phyloP scores from a whole-genome alignment of 2,113 vertebrate genomes.

The Archilochus colubris region DNA sequence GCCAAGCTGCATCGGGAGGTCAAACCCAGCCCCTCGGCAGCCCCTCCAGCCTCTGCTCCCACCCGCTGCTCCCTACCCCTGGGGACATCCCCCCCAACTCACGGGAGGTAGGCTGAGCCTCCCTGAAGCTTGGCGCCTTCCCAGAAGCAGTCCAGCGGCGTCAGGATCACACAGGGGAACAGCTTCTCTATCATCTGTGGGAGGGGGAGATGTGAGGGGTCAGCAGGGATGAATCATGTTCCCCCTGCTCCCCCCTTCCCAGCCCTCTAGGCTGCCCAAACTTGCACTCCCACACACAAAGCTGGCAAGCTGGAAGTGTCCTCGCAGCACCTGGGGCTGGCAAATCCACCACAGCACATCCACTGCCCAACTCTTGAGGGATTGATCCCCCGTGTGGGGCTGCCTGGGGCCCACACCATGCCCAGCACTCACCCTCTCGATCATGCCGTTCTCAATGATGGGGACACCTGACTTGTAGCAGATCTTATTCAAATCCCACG shows the following conservation, averaged over 20 bases:
- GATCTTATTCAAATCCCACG: slow-evolving; percentile 99
- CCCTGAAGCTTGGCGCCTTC: slow-evolving; percentile 97
- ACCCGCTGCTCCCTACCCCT: accelerated
- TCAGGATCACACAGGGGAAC: slow-evolving; percentile 98
- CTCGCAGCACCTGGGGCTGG: background rate
- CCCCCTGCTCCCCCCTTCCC: accelerated
- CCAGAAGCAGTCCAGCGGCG: slow-evolving; percentile 98
- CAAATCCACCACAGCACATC: background rate
- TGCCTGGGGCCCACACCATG: accelerated
- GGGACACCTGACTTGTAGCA: slow-evolving; percentile 98
- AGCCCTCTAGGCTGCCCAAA: background rate
- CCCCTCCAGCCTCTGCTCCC: background rate
- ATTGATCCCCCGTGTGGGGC: accelerated
- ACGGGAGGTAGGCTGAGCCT: slow-evolving; percentile 98
- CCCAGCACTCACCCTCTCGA: slow-evolving; percentile 88
- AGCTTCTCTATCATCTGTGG: slow-evolving; percentile 98
- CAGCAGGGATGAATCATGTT: background rate
- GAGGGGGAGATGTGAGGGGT: background rate
- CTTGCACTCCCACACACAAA: accelerated
- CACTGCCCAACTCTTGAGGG: background rate
- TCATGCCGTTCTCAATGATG: slow-evolving; percentile 98
- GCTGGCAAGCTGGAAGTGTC: background rate
- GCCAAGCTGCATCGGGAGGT: background rate
- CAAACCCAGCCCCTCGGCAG: background rate
- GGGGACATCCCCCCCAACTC: slow-evolving; percentile 72